Evolutionary conservation across 2,888 invertebrate species (phyloP), one percentile per base, ranked within the genome.

Genomic region (Scaptomyza parva): DNA sequence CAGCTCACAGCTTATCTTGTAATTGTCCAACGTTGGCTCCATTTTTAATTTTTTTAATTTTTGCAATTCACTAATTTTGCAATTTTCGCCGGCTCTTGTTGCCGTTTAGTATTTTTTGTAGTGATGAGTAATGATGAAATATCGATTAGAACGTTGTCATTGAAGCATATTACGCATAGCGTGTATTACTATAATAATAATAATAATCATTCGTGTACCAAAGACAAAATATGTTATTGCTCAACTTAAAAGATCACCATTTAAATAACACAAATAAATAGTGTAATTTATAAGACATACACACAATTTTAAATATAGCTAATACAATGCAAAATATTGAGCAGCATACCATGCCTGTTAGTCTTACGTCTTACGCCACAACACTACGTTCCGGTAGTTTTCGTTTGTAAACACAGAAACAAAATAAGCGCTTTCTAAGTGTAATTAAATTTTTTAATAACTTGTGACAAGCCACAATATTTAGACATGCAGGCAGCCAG

Each of bases 1-100:
- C 53, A 98, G 92, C 76, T 95, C 94, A 88, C 95, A 94, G 90
- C 97, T 96, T 73, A 98, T 92, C 93, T 96, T 97, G 91, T 96
- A 97, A 80, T 93, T 93, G 52, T 92, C 88, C 52, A 92, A 65
- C 20, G 86, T 86, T 14, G 81, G 77, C 12, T 84, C 81, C 89
- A 89, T 89, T 4, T 48, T 48, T 11, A 4, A 33, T 48, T 20
- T 20, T 1, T 20, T 48, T 12, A 20, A 7, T 33, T 64, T 41
- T 44, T 35, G 24, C 41, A 30, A 58, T 40, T 9, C 57, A 54
- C 75, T 70, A 65, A 71, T 62, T 78, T 53, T 53, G 66, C 69
- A 44, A 22, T 53, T 77, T 70, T 44, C 52, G 48, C 60, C 76
- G 68, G 65, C 53, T 58, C 62, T 58, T 75, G 47, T 59, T 53